These are phyloP conservation scores for Caenorhabditis panamensis DNA, from an alignment of 2,888 invertebrate species.

Conservation along the genomic window DNA sequence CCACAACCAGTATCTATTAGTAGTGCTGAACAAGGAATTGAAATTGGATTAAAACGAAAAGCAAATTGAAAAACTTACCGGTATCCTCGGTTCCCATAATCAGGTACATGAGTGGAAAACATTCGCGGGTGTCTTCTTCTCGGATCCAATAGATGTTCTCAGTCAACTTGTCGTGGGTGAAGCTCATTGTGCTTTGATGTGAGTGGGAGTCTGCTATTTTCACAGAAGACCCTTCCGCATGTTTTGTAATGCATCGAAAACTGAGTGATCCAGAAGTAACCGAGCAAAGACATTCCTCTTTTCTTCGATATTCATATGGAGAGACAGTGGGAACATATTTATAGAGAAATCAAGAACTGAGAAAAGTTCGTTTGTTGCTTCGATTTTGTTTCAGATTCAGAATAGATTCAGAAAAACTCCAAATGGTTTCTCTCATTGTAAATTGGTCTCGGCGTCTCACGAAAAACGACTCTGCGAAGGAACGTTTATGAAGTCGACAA, in stretches of 20 bases:
- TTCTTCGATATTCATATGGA: constrained; percentile 22
- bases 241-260: constrained; percentile 49
- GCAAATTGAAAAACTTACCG: constrained; percentile 42
- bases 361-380: too few relatives aligned
- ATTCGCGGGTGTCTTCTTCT: constrained; percentile 64
- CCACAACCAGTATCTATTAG: constrained; percentile 73
- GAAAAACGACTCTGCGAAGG: constrained; percentile 13
- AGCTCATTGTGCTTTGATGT: constrained; percentile 55
- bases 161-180: constrained; percentile 52
- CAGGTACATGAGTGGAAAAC: constrained; percentile 67
- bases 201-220: constrained; percentile 4
- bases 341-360: too few relatives aligned
- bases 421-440: constrained; percentile 26
- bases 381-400: constrained; percentile 5
- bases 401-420: neutral
- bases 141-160: constrained; percentile 67
- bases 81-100: constrained; percentile 63
- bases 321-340: neutral
- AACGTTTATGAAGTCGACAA: constrained; percentile 17
- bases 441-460: constrained; percentile 31
- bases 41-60: neutral
- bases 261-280: constrained; percentile 5
- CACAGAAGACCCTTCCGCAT: neutral
- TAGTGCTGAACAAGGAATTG: constrained; percentile 50
- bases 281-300: neutral